Conservation (phyloP, 2,113 vertebrate species). For the Oxyruncus cristatus region DNA sequence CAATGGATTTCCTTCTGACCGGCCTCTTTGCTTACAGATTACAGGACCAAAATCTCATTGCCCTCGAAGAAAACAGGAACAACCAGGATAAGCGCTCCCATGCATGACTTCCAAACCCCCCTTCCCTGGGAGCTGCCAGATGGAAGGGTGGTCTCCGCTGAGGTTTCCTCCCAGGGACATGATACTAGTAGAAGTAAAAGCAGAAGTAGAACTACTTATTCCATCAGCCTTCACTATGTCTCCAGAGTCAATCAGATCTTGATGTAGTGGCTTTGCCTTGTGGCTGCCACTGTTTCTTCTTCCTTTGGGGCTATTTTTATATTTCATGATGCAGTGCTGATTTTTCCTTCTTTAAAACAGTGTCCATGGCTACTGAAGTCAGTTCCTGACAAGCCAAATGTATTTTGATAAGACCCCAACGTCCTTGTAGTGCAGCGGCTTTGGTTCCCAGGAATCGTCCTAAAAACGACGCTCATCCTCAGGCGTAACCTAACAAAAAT, state of each 20-base stretch:
- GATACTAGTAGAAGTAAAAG: neutral
- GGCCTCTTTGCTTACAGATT: neutral
- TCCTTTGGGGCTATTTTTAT: neutral
- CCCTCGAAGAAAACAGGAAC: neutral
- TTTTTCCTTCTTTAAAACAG: neutral
- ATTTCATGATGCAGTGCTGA: too few species aligned
- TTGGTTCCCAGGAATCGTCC: accelerated
- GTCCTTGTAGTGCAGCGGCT: accelerated
- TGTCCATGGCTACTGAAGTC: neutral
- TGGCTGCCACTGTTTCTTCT: neutral
- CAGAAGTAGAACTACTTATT: neutral
- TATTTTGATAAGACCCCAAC: accelerated
- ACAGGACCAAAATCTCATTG: neutral
- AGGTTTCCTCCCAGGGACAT: neutral
- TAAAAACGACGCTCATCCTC: accelerated
- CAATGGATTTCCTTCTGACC: neutral
- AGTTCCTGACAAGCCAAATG: neutral
- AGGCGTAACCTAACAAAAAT: neutral
- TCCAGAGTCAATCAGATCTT: neutral
- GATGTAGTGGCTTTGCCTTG: accelerated
- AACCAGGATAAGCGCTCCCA: accelerated
- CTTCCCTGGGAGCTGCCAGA: neutral
- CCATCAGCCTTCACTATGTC: neutral
- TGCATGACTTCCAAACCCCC: neutral
- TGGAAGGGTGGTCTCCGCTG: neutral